phyloP scores from a whole-genome alignment of 2,888 invertebrate species.

The Trissonchulus latispiculum region DNA sequence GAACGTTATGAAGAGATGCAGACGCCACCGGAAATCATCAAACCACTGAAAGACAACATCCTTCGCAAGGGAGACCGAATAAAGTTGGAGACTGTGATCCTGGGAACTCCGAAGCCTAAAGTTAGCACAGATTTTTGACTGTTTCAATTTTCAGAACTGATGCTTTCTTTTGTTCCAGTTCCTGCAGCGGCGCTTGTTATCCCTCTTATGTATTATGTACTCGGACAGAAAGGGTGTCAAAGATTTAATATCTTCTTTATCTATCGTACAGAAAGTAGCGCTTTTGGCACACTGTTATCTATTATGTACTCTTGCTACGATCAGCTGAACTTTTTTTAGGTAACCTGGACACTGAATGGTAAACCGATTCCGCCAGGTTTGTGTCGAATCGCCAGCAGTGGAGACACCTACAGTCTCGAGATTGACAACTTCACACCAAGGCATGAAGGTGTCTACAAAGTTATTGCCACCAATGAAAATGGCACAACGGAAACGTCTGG shows the following conservation, averaged over 20 bases:
- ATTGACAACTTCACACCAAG: slow-evolving; percentile 42
- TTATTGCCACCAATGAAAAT: slow-evolving; percentile 21
- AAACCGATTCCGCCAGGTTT: slow-evolving; percentile 33
- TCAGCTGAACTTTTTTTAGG: slow-evolving; percentile 27
- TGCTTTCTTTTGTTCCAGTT: no score
- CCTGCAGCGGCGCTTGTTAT: no score
- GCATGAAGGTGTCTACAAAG: slow-evolving; percentile 18
- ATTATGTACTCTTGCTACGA: no score
- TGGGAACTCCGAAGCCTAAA: slow-evolving; percentile 47
- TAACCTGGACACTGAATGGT: slow-evolving; percentile 46
- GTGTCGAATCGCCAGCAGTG: slow-evolving; percentile 37
- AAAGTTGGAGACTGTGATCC: slow-evolving; percentile 42
- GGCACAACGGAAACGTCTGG: slow-evolving; percentile 21
- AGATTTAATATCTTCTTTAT: no score
- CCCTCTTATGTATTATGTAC: no score
- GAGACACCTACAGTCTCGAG: slow-evolving; percentile 46
- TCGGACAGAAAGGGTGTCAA: no score
- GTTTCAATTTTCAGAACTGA: no score
- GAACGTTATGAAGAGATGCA: background rate
- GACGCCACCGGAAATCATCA: slow-evolving; percentile 1
- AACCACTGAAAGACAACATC: slow-evolving; percentile 17
- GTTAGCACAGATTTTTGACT: no score
- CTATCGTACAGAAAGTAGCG: no score
- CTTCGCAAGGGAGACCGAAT: slow-evolving; percentile 35
- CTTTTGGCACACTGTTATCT: no score